A percentile compares a stretch with the other conserved stretches of the same genome.
Conservation (phyloP, 2,113 vertebrate species). For the Procavia capensis region DNA sequence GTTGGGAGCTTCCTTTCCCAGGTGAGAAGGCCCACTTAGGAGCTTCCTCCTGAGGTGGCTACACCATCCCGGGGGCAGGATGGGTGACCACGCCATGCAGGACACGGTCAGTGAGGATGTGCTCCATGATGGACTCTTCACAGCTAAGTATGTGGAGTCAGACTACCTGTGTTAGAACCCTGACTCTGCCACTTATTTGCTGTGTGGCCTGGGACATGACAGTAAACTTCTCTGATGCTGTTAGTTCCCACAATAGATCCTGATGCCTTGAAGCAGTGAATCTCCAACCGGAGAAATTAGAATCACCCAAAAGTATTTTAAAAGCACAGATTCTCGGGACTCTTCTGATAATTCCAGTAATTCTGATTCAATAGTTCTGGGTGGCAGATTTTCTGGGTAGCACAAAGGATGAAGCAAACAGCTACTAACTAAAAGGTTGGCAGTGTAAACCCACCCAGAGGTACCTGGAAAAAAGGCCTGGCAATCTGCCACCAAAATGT, state of each 20-base stretch:
- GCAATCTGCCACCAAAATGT: too few species aligned
- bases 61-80: neutral
- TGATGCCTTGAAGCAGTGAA: neutral
- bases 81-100: neutral
- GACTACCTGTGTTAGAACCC: neutral
- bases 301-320: neutral
- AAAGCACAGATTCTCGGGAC: neutral
- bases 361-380: neutral
- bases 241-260: neutral
- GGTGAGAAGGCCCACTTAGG: constrained; percentile 9
- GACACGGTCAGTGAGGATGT: neutral
- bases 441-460: too few species aligned
- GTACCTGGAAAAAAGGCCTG: too few species aligned
- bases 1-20: constrained; percentile 56
- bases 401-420: too few species aligned
- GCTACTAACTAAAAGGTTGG: too few species aligned
- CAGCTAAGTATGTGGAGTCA: neutral
- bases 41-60: neutral
- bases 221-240: too few species aligned
- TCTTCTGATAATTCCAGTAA: neutral
- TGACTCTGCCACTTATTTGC: neutral
- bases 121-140: neutral
- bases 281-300: neutral
- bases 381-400: neutral
- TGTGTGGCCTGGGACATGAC: neutral